Percentiles rank a stretch among this genome's conserved stretches.
Conservation (phyloP, 2,797 vertebrate species). For the Neosilurus hyrtlii region DNA sequence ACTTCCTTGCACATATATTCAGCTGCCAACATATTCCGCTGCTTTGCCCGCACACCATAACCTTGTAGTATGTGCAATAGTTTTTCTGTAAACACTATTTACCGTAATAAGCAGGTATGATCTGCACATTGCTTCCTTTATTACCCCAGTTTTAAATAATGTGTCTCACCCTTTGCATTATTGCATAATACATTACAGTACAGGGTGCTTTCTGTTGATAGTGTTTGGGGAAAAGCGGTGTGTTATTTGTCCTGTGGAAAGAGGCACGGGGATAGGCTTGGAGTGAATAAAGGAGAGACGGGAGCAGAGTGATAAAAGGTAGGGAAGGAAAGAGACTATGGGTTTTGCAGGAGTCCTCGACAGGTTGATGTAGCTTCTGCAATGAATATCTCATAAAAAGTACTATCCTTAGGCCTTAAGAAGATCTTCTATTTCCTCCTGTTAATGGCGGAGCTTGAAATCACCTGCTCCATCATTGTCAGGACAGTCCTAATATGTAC, state of each 20-base stretch:
- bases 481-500: conserved; percentile 69
- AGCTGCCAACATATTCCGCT: conserved; percentile 5
- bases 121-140: conserved; percentile 34
- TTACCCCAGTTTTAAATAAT: conserved; percentile 36
- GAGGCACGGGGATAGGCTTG: conserved; percentile 2
- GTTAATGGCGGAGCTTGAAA: conserved; percentile 75
- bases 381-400: conserved; percentile 82
- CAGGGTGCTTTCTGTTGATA: conserved; percentile 35
- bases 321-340: conserved; percentile 43
- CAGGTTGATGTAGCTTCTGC: conserved; percentile 81
- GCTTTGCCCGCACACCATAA: neutral
- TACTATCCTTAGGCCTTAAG: conserved; percentile 76
- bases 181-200: conserved; percentile 40
- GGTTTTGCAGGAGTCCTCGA: conserved; percentile 65
- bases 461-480: conserved; percentile 81
- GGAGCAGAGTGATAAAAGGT: conserved; percentile 48
- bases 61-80: conserved; percentile 21
- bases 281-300: conserved; percentile 30
- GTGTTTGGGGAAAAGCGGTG: conserved; percentile 19
- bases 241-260: conserved; percentile 44
- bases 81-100: conserved; percentile 13
- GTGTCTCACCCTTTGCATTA: conserved; percentile 33
- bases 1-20: neutral
- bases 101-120: conserved; percentile 41
- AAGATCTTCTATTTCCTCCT: conserved; percentile 77